Evolutionary conservation across 2,797 vertebrate genomes (phyloP).

Genomic region (Notoglanidium macrostoma): DNA sequence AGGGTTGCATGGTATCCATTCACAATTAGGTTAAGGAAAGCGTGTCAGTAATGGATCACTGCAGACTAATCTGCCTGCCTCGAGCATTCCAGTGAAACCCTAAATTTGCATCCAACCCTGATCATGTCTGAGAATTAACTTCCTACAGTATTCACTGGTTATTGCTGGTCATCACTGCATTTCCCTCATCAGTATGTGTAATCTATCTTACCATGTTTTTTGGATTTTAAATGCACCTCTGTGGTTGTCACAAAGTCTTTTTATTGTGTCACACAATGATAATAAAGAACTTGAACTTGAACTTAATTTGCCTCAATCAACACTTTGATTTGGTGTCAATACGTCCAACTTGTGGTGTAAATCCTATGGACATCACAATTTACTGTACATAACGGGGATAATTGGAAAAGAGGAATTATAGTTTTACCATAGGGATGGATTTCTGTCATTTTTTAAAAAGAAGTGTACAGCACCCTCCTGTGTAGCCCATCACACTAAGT

Average conservation of each 20-base stretch:
- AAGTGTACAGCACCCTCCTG: neutral
- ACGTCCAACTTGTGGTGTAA: neutral
- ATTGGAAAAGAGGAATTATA: neutral
- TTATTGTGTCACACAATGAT: too few relatives aligned
- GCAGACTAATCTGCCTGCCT: neutral
- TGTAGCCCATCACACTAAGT: neutral
- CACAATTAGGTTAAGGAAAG: neutral
- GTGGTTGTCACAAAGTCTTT: too few relatives aligned
- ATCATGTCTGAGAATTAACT: neutral
- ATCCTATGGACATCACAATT: neutral
- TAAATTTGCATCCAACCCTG: neutral
- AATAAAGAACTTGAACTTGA: too few relatives aligned
- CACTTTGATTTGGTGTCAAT: neutral
- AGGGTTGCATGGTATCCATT: neutral
- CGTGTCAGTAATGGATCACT: neutral
- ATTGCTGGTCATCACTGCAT: neutral
- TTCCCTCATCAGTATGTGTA: neutral
- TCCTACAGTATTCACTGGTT: neutral
- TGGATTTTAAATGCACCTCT: too few relatives aligned
- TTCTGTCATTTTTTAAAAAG: neutral
- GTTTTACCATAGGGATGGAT: neutral
- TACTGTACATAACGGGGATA: neutral
- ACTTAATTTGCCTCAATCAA: neutral
- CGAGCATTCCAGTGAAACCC: neutral
- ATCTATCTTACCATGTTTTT: too few relatives aligned